Percentiles rank a stretch among this genome's conserved stretches.
Evolutionary conservation across 2,888 invertebrate species (phyloP).

Genomic region (Chymomyza caudatula): DNA sequence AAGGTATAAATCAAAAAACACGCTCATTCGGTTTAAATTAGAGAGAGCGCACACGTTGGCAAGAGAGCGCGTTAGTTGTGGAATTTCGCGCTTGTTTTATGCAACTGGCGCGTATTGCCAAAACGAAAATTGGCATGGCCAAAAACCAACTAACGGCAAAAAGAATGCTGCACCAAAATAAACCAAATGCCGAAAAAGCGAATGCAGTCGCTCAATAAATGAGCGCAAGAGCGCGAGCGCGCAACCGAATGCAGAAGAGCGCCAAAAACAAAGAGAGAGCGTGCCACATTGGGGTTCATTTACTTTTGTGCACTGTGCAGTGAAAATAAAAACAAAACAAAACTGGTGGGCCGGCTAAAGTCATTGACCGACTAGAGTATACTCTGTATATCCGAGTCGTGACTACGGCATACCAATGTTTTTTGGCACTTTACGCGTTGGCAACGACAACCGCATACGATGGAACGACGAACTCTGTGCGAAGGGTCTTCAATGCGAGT

Average conservation of each 20-base stretch:
- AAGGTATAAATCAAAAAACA: not conserved
- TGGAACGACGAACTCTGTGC: no score
- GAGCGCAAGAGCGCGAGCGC: not conserved
- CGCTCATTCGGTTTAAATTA: slow-evolving; percentile 1
- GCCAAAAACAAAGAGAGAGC: slow-evolving; percentile 5
- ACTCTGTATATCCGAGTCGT: no score
- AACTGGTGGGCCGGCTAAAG: no score
- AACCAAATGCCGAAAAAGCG: slow-evolving; percentile 52
- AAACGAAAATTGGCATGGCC: slow-evolving; percentile 48
- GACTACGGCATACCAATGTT: no score
- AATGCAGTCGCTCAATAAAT: slow-evolving; percentile 37
- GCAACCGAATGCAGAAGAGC: slow-evolving; percentile 5
- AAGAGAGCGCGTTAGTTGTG: slow-evolving; percentile 9
- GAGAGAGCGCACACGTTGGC: slow-evolving; percentile 1
- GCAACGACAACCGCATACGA: no score
- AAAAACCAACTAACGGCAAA: slow-evolving; percentile 33
- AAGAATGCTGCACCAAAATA: slow-evolving; percentile 67
- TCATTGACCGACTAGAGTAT: no score
- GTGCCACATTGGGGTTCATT: slow-evolving; percentile 53
- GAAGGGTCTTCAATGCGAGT: no score
- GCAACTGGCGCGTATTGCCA: slow-evolving; percentile 46
- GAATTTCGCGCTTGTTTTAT: slow-evolving; percentile 58
- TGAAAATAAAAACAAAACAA: slow-evolving; percentile 30
- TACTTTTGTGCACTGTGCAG: slow-evolving; percentile 32
- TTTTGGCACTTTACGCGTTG: no score